phyloP scores from a whole-genome alignment of 2,113 vertebrate species.

The Scalopus aquaticus region DNA sequence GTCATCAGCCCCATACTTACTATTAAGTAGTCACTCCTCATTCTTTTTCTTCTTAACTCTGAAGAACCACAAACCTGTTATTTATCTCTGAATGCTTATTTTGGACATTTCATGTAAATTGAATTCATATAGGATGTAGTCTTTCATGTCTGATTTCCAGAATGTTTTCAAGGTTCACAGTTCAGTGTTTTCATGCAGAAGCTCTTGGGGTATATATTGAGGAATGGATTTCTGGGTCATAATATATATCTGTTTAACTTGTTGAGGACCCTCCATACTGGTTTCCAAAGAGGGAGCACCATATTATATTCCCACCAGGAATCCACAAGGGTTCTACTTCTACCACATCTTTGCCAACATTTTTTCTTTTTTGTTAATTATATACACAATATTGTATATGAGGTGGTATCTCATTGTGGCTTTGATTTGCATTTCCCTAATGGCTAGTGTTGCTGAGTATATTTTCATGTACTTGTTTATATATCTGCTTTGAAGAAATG shows the following conservation, averaged over 20 bases:
- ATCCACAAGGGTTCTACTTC: neutral
- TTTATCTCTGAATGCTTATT: neutral
- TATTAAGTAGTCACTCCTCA: neutral
- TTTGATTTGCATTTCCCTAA: neutral
- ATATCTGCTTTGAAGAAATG: neutral
- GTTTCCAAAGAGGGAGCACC: neutral
- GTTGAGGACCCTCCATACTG: neutral
- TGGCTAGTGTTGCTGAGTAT: too few relatives aligned
- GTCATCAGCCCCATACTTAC: neutral
- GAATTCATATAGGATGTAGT: neutral
- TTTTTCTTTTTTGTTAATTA: neutral
- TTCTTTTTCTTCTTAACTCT: neutral
- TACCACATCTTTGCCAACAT: neutral
- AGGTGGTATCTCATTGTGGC: neutral
- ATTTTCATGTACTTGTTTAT: too few relatives aligned
- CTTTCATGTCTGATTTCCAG: neutral
- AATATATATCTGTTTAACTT: neutral
- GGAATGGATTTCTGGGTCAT: neutral
- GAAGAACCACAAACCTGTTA: neutral
- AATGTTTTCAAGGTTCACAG: neutral
- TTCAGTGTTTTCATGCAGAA: too few relatives aligned
- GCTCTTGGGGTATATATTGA: neutral
- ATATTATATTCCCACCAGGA: neutral
- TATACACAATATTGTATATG: neutral
- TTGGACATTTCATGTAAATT: neutral